Conservation (phyloP, 2,888 invertebrate species). For the Scaptomyza parva region DNA sequence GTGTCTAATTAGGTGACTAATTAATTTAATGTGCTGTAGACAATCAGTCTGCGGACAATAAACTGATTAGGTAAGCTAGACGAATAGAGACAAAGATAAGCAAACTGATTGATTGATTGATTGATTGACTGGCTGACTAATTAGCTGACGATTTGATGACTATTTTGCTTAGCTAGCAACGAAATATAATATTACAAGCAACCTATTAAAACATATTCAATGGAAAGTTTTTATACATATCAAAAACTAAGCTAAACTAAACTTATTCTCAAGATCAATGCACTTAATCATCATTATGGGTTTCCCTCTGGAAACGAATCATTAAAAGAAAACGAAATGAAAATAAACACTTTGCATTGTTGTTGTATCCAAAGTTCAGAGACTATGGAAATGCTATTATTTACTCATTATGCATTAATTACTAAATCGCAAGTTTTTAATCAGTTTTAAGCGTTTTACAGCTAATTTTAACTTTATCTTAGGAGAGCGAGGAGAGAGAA, state of each 20-base stretch:
- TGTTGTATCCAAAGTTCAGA: neutral
- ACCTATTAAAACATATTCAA: too few species aligned
- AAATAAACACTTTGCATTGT: too few species aligned
- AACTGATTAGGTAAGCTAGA: neutral
- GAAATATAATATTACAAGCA: neutral
- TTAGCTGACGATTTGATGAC: neutral
- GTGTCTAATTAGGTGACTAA: neutral
- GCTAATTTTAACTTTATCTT: conserved; percentile 15
- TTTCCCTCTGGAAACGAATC: neutral
- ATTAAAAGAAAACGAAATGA: neutral
- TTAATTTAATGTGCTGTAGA: neutral
- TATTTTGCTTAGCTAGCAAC: neutral
- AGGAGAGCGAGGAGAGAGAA: neutral
- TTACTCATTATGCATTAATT: neutral
- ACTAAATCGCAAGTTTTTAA: neutral
- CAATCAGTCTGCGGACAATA: neutral
- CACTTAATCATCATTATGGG: neutral
- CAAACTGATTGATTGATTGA: neutral
- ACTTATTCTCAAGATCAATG: neutral
- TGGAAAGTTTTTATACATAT: neutral
- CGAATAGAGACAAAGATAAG: neutral
- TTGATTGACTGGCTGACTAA: neutral
- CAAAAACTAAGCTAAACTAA: neutral
- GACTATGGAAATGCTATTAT: neutral
- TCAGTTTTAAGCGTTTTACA: neutral